phyloP scores from a whole-genome alignment of 2,797 vertebrate species.

The Coregonus sp. region DNA sequence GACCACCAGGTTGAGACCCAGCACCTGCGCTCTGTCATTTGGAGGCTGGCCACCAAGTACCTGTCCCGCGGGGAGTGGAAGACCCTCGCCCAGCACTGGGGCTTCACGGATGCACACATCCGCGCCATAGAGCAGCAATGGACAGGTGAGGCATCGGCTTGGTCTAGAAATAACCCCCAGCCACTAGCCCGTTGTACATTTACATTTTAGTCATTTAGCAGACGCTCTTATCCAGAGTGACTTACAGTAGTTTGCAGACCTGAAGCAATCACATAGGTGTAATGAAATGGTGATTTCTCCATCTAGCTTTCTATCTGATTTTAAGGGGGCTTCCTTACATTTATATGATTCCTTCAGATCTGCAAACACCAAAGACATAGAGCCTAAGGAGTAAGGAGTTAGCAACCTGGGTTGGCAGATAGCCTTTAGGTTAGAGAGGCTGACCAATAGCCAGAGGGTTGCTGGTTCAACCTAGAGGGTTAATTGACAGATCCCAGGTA shows the following conservation, averaged over 20 bases:
- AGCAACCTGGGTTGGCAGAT: no score
- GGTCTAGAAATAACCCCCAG: background rate
- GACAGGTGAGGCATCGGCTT: slow-evolving; percentile 64
- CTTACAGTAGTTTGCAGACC: background rate
- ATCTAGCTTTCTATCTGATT: no score
- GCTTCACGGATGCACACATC: slow-evolving; percentile 84
- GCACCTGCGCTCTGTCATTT: slow-evolving; percentile 86
- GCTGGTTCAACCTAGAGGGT: background rate
- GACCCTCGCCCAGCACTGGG: slow-evolving; percentile 85
- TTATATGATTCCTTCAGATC: no score
- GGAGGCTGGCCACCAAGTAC: slow-evolving; percentile 84
- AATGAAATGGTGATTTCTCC: background rate
- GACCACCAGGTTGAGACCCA: slow-evolving; percentile 83
- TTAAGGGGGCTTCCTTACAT: no score
- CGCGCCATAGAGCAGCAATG: slow-evolving; percentile 86
- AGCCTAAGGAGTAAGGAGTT: no score
- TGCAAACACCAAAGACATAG: no score
- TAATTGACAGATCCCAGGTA: background rate
- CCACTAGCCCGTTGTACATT: background rate
- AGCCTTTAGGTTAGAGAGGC: no score
- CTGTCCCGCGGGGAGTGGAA: slow-evolving; percentile 86
- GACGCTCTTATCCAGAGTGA: no score
- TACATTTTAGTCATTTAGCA: no score
- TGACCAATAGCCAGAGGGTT: no score
- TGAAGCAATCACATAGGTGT: background rate